Evolutionary conservation across 2,888 invertebrate genomes (phyloP).

Genomic region (Rotaria socialis): DNA sequence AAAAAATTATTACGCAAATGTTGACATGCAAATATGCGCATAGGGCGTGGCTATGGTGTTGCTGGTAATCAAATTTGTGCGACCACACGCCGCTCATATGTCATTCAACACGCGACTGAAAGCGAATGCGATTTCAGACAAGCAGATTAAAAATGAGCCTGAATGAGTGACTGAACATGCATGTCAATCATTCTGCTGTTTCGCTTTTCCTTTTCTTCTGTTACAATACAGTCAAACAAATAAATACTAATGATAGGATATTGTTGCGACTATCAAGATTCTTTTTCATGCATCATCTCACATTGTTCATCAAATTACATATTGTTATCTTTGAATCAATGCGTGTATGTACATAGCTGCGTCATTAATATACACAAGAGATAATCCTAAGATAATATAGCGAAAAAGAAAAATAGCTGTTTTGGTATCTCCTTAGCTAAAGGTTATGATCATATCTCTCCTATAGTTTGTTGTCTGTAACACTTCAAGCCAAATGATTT

Average conservation of each 20-base stretch:
- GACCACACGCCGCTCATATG: slow-evolving; percentile 23
- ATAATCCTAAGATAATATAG: background rate
- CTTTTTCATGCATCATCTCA: background rate
- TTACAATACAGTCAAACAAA: background rate
- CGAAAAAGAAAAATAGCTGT: background rate
- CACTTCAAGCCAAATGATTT: background rate
- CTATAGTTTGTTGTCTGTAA: background rate
- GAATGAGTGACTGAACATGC: slow-evolving; percentile 1
- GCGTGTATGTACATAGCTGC: too few species aligned
- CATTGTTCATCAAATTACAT: background rate
- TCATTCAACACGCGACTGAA: slow-evolving; percentile 6
- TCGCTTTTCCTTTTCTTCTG: background rate
- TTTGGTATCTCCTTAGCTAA: background rate
- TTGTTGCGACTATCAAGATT: background rate
- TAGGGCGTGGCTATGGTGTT: slow-evolving; percentile 10
- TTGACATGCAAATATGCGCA: slow-evolving; percentile 24
- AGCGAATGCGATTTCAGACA: slow-evolving; percentile 25
- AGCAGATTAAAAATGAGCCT: background rate
- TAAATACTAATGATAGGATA: background rate
- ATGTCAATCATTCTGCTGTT: background rate
- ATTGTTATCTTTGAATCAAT: background rate
- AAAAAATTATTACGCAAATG: slow-evolving; percentile 13
- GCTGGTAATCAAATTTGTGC: slow-evolving; percentile 23
- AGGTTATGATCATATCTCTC: background rate
- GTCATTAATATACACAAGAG: background rate